These are phyloP conservation scores for Drosophila nigricruria DNA, from an alignment of 2,888 invertebrate species.

Conservation along the genomic window DNA sequence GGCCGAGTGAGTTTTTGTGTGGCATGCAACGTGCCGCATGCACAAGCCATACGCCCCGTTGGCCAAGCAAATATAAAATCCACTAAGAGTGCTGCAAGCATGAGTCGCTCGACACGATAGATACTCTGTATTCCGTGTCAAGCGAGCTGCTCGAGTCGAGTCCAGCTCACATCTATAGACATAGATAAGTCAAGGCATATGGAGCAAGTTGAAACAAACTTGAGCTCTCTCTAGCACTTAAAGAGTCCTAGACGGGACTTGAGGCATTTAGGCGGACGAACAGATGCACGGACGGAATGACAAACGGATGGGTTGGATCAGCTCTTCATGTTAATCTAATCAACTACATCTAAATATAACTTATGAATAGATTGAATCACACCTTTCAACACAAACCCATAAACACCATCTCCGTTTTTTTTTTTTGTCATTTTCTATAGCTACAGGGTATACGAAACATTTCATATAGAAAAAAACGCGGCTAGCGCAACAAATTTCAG, in stretches of 20 bases:
- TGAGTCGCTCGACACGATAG: not conserved
- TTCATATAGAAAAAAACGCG: not conserved
- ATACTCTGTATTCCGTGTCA: not conserved
- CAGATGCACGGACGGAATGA: not conserved
- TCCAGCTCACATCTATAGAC: too few relatives aligned
- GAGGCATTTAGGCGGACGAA: not conserved
- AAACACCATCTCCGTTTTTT: not conserved
- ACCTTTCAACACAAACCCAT: not conserved
- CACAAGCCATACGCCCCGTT: conserved; percentile 59
- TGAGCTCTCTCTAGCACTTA: not conserved
- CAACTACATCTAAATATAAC: too few relatives aligned
- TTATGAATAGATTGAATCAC: too few relatives aligned
- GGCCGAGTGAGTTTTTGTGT: conserved; percentile 57
- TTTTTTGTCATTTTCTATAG: not conserved
- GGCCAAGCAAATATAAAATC: conserved; percentile 13
- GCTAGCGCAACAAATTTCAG: conserved; percentile 7
- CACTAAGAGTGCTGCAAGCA: too few relatives aligned
- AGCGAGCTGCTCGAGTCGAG: not conserved
- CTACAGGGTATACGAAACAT: not conserved
- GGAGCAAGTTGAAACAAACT: not conserved
- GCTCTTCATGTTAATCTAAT: not conserved
- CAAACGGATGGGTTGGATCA: not conserved
- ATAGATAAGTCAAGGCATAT: too few relatives aligned
- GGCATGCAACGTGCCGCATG: conserved; percentile 38
- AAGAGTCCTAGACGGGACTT: not conserved